Base-by-base conservation (phyloP, 2,113 vertebrate genomes). In the Bufo gargarizans region DNA sequence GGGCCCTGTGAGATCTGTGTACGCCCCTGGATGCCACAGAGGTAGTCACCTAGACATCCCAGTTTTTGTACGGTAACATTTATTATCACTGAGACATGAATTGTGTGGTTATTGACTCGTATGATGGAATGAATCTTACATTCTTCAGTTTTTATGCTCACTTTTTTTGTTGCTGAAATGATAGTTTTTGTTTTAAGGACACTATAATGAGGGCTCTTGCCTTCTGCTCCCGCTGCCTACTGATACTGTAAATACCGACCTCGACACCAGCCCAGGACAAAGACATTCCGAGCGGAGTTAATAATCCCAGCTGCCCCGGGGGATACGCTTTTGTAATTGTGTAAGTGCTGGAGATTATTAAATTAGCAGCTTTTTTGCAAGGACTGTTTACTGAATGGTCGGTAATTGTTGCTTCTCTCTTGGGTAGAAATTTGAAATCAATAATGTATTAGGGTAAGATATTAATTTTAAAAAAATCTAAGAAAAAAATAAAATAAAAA, bases 331-430 rank as follows among this genome's bases (percentile, higher is more conserved):
- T 86, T 86, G 59, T 86, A 65, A 86, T 65, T 86, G 85, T 86
- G 72, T 65, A 86, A 86, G 56, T 78, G 85, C 55, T 77, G 74
- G 74, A 78, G 78, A 67, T 77, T 50, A 86, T 86, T 86, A 77
- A 78, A 78, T 86, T 86, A 86, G 59, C 74, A 86, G 74, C 74
- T 78, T 86, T 82, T 61, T 78, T 20, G 53, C 76, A 17, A 65
- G 80, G 80, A 82, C n/a, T 69, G 50, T 84, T 86, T 53, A 65
- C 76, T 86, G 19, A 12, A 78, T 65, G 10, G 59, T 82, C 16
- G 33, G 43, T 61, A 49, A 85, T 77, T 76, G 56, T 49, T 3
- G 19, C 72, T 6, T n/a, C 47, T 77, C 72, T 50, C 20, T 77
- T 8, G 59, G 56, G 43, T 53, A n/a, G 6, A 19, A 22, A 19